A percentile compares a stretch with the other conserved stretches of the same genome.
Evolutionary conservation across 2,888 invertebrate species (phyloP).

Genomic region (Epirrhoe alternata): DNA sequence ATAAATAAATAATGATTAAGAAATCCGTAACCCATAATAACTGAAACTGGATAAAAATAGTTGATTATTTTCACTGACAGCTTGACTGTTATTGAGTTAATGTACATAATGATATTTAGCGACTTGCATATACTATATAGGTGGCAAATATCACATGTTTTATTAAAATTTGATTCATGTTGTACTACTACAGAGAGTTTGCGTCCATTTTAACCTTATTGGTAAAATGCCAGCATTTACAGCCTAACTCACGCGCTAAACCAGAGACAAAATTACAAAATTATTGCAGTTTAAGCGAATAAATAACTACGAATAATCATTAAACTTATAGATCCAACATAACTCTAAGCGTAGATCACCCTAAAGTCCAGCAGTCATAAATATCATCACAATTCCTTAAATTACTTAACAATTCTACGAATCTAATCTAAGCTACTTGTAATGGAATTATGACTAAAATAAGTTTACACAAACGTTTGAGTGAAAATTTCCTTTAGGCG

Average conservation of each 20-base stretch:
- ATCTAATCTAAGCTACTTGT: conserved; percentile 25
- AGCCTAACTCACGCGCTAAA: background rate
- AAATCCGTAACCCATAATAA: too few relatives aligned
- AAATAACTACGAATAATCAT: conserved; percentile 17
- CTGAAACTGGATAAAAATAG: background rate
- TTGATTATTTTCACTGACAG: too few relatives aligned
- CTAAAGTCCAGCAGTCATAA: conserved; percentile 26
- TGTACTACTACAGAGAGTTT: too few relatives aligned
- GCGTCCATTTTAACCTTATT: too few relatives aligned
- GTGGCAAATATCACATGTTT: too few relatives aligned
- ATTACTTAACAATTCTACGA: conserved; percentile 21
- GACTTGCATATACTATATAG: background rate
- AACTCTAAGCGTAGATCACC: conserved; percentile 19
- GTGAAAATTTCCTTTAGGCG: background rate
- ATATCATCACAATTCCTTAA: conserved; percentile 34
- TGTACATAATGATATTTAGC: background rate
- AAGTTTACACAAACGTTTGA: background rate
- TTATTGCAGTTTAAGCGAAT: conserved; percentile 13
- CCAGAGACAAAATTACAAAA: conserved; percentile 1
- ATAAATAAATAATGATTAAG: too few relatives aligned
- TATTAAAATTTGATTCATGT: too few relatives aligned
- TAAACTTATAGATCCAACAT: conserved; percentile 5
- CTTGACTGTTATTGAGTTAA: too few relatives aligned
- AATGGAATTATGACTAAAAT: conserved; percentile 29
- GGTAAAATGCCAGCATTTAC: background rate